These are phyloP conservation scores for Dicrurus megarhynchus DNA, from an alignment of 2,113 vertebrate species.

Conservation along the genomic window DNA sequence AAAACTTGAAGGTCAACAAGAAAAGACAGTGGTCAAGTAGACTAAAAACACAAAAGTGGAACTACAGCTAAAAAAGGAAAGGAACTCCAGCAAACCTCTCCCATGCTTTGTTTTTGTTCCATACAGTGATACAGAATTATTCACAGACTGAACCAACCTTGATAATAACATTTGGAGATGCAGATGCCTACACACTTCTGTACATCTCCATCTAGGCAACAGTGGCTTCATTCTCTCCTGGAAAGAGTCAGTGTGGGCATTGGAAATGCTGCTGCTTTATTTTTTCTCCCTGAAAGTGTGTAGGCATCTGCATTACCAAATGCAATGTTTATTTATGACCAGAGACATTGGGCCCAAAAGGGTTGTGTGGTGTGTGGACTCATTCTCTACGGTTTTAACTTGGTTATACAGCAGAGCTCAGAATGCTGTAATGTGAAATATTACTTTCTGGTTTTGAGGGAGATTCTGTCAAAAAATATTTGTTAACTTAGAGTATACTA, in stretches of 20 bases:
- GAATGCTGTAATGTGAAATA: neutral
- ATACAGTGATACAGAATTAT: neutral
- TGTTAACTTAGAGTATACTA: neutral
- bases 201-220: neutral
- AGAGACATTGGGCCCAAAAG: neutral
- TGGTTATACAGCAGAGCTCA: neutral
- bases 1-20: neutral
- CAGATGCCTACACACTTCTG: neutral
- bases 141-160: neutral
- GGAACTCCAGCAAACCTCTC: neutral
- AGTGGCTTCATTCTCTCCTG: neutral
- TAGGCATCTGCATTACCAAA: neutral
- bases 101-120: accelerated
- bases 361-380: too few species aligned
- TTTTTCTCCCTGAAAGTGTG: neutral
- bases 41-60: neutral
- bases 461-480: neutral
- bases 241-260: neutral
- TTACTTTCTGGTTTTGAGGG: neutral
- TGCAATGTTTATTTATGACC: neutral
- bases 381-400: neutral
- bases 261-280: neutral
- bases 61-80: neutral
- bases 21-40: neutral
- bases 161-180: neutral